These are phyloP conservation scores for Gallirallus australis DNA, from an alignment of 2,797 vertebrate species.

Conservation along the genomic window DNA sequence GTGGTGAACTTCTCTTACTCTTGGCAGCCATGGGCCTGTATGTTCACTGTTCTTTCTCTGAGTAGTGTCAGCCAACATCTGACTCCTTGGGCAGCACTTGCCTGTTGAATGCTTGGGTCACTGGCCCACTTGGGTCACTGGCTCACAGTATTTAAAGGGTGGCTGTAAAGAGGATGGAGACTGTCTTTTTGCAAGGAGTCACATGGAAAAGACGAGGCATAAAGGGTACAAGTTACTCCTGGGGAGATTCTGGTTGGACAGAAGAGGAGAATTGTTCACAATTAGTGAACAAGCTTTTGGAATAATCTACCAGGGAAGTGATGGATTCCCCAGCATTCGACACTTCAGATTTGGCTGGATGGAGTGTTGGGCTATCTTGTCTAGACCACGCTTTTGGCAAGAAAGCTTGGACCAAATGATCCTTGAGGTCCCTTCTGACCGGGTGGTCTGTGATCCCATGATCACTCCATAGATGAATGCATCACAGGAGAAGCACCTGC, in stretches of 20 bases:
- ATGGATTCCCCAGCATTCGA: too few relatives aligned
- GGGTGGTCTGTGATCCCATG: background rate
- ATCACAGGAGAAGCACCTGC: conserved; percentile 17
- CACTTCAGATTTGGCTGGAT: too few relatives aligned
- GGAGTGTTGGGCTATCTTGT: background rate
- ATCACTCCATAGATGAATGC: background rate
- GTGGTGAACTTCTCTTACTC: background rate
- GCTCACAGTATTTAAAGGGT: background rate
- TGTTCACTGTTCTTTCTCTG: background rate
- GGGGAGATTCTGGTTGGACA: too few relatives aligned
- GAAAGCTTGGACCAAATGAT: background rate
- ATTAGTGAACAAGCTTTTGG: too few relatives aligned
- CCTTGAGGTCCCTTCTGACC: background rate
- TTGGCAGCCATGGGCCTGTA: background rate
- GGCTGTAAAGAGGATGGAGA: background rate
- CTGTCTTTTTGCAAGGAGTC: background rate
- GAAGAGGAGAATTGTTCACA: too few relatives aligned
- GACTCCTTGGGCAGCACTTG: background rate
- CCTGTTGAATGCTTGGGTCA: background rate
- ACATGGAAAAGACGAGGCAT: too few relatives aligned
- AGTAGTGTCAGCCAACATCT: background rate
- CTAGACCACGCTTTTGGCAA: background rate
- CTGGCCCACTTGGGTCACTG: background rate
- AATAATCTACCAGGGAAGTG: too few relatives aligned
- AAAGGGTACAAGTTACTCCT: too few relatives aligned